Percentiles rank a stretch among this genome's conserved stretches.
phyloP scores from a whole-genome alignment of 2,797 vertebrate species.

The Meriones psammophilus region DNA sequence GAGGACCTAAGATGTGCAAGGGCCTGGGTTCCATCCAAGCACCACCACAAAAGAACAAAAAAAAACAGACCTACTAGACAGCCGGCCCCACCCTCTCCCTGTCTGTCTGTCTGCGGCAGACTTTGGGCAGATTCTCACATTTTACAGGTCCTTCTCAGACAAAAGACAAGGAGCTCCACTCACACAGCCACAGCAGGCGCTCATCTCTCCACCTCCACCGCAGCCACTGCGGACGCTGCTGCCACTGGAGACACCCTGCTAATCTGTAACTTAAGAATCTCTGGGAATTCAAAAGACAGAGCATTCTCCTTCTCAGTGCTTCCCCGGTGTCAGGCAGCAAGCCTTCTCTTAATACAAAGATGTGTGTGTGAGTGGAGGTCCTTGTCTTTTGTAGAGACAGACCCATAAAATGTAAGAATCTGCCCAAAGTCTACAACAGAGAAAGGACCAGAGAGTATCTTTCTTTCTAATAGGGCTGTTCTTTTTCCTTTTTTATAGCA shows the following conservation, averaged over 20 bases:
- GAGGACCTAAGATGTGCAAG: not conserved
- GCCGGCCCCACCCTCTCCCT: not conserved
- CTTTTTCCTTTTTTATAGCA: no score
- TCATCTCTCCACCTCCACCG: not conserved
- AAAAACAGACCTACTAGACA: not conserved
- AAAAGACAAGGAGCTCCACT: not conserved
- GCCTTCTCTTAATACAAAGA: not conserved
- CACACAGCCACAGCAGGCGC: not conserved
- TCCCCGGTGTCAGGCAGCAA: not conserved
- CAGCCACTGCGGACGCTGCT: not conserved
- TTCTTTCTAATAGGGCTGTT: not conserved
- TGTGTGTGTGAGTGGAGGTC: not conserved
- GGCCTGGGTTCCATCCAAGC: not conserved
- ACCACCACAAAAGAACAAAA: not conserved
- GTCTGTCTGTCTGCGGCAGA: not conserved
- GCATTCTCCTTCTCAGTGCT: not conserved
- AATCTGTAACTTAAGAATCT: not conserved
- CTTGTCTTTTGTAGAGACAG: not conserved
- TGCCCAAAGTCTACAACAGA: not conserved
- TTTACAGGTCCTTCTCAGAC: not conserved
- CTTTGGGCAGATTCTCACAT: not conserved
- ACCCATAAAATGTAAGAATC: not conserved
- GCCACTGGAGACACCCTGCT: not conserved
- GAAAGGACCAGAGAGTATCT: not conserved
- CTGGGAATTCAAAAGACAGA: not conserved